phyloP scores from a whole-genome alignment of 2,888 invertebrate species.

The Leptinotarsa rubiginosa region DNA sequence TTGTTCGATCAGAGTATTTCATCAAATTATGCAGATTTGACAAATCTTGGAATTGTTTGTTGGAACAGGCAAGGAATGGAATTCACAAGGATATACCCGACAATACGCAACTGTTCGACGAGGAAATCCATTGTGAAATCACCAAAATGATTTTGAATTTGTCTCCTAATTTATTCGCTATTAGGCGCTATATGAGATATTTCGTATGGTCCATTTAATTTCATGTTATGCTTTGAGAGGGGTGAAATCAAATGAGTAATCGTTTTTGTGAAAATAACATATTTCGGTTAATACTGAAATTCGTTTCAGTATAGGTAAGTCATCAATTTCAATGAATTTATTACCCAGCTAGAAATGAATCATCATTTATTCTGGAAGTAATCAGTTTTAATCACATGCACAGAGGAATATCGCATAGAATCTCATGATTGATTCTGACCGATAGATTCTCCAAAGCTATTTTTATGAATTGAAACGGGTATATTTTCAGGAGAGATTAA shows the following conservation, averaged over 20 bases:
- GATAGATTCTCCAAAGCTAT: neutral
- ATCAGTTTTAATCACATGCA: constrained; percentile 1
- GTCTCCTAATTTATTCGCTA: too few species aligned
- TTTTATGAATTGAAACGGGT: too few species aligned
- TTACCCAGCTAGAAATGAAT: neutral
- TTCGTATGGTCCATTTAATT: neutral
- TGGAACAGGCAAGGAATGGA: too few species aligned
- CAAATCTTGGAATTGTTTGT: too few species aligned
- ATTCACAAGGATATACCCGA: too few species aligned
- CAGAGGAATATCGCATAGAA: neutral
- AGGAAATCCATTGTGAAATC: too few species aligned
- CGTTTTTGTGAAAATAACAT: neutral
- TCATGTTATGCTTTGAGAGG: neutral
- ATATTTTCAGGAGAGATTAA: too few species aligned
- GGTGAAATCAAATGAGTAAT: constrained; percentile 2
- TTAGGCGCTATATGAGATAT: too few species aligned
- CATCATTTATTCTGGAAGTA: constrained; percentile 1
- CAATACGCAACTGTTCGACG: too few species aligned
- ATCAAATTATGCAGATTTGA: too few species aligned
- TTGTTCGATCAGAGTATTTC: too few species aligned
- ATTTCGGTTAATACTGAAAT: neutral
- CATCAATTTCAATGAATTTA: constrained; percentile 1
- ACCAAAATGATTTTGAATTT: too few species aligned
- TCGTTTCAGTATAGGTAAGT: constrained; percentile 6
- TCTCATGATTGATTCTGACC: neutral